Base-by-base conservation (phyloP, 1,140 invertebrate genomes). In the Euwallacea fornicatus region DNA sequence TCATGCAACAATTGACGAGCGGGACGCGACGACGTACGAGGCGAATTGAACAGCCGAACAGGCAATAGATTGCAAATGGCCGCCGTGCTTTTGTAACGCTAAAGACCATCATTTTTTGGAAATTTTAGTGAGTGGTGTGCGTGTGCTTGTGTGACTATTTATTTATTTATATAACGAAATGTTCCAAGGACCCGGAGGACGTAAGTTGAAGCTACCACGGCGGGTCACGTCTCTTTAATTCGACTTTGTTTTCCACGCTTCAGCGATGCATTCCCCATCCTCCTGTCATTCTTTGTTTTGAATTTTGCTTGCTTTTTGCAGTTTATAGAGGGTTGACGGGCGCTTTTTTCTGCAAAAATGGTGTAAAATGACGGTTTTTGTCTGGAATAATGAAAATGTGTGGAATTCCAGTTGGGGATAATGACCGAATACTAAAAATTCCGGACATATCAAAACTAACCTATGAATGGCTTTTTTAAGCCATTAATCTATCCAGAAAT, bases 31-130 rank as follows among this genome's bases (percentile, higher is more conserved):
- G 21, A 33, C 21, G 21, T 33, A 33, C 21, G 21, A 33, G 21
- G 21, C 21, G 21, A 50, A 50, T 15, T 15, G 54, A 56, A 15
- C 11, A 56, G 11, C 16, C 54, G 54, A 21, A 16, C 73, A 58
- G n/a, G 15, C n/a, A 66, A 42, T 41, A 70, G 42, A 71, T 80
- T 79, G 77, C 78, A 80, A 81, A 81, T 81, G 80, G 79, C 80
- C 72, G 80, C 75, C 76, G 72, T 75, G 69, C 69, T 78, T 80
- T 78, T 74, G 72, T 77, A 78, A 76, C 73, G 73, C 73, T 75
- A 76, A 72, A 77, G 75, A 79, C 74, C 75, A 56, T 15, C 8
- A 66, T 77, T 76, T 77, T 76, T 79, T 73, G 71, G 63, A 68
- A 46, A 71, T 56, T 74, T 68, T 77, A 78, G 75, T 77, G 76